Conservation (phyloP, 2,888 invertebrate species). For the Scaptomyza reducta region DNA sequence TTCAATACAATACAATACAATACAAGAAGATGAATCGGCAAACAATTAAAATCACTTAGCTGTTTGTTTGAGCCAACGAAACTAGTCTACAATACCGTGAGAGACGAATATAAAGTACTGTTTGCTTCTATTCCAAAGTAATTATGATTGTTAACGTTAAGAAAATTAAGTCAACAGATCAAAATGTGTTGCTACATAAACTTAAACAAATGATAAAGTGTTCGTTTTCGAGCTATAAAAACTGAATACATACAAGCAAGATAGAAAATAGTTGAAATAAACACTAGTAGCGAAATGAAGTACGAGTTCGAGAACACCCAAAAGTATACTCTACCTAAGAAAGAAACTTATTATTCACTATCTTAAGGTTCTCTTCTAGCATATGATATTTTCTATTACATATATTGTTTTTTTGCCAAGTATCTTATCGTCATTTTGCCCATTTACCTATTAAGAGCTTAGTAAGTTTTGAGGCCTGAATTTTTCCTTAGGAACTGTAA, state of each 20-base stretch:
- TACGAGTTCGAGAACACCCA: slow-evolving; percentile 19
- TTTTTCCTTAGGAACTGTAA: slow-evolving; percentile 1
- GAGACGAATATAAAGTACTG: background rate
- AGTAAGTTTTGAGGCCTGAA: background rate
- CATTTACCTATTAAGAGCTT: background rate
- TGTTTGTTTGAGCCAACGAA: slow-evolving; percentile 28
- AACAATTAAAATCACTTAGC: slow-evolving; percentile 24
- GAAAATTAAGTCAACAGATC: background rate
- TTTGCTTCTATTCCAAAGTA: background rate
- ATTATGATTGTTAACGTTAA: background rate
- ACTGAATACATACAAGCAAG: too few species aligned
- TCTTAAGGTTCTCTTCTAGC: background rate
- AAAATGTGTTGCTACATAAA: background rate
- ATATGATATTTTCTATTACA: background rate
- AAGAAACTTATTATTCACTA: background rate
- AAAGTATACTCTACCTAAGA: slow-evolving; percentile 39
- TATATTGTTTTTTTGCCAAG: background rate
- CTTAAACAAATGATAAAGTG: background rate
- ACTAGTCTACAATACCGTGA: slow-evolving; percentile 29
- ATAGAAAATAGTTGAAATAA: too few species aligned
- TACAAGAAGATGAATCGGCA: slow-evolving; percentile 36
- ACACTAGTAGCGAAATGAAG: background rate
- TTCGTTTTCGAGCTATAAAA: background rate
- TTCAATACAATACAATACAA: slow-evolving; percentile 13
- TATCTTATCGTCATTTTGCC: background rate